Evolutionary conservation across 92 coral and sea anemone genomes (phyloP), one percentile per base, ranked within the genome.

Genomic region (Epizoanthus rinbou): DNA sequence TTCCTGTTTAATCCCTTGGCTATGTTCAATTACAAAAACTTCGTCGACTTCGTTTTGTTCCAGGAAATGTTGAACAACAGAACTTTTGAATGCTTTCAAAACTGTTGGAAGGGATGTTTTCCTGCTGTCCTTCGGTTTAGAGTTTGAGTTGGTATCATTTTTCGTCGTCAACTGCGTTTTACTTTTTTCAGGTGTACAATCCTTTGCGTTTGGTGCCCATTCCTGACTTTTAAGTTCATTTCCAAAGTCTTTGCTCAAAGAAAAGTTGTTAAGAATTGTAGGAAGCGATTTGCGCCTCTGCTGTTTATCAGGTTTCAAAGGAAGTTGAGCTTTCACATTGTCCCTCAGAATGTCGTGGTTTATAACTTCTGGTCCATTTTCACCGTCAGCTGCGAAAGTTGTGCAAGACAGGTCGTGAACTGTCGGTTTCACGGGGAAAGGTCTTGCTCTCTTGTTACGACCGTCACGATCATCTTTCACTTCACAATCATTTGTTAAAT

Each of bases 271-370:
- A 0, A 22, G 72, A 39, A 62, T 22, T 14, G 3, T 57, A 47
- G 82, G 82, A 62, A 78, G 82, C 9, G 82, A 78, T 22, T 78
- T 33, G 43, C 82, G 82, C 31, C 71, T 78, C 10, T 21, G 16
- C 35, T 78, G 71, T 35, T 62, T 78, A 21, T 62, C 69, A 31
- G 70, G 82, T 39, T 39, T 78, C 21, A 78, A 21, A 11, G 82
- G 82, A 59, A 37, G 23, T 62, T 69, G 57, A 39, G 54, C 22
- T 22, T 78, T 59, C 60, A 57, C 45, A 22, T 62, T 22, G 28
- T 69, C 64, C 13, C 43, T 78, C 23, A 78, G 23, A 78, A 41
- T 47, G 57, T 62, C 82, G 82, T 78, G 71, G 54, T 58, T 28
- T 28, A 28, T 28, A 58, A 63, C 16, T 78, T 78, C 23, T 19